phyloP scores from a whole-genome alignment of 2,797 vertebrate species.

The Hydrocynus forskahlii region DNA sequence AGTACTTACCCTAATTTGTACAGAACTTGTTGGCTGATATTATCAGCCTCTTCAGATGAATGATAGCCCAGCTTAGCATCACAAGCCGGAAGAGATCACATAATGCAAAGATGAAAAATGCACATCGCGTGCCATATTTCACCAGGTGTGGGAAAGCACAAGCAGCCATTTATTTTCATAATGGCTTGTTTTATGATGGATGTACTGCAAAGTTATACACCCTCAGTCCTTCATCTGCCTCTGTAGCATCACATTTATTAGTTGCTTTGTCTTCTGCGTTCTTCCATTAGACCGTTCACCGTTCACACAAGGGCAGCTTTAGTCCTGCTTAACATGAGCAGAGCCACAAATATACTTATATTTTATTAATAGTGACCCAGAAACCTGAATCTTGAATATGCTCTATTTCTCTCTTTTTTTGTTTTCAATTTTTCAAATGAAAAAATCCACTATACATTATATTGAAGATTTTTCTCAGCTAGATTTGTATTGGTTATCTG shows the following conservation, averaged over 20 bases:
- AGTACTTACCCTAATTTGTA: not conserved
- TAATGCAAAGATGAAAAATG: constrained; percentile 33
- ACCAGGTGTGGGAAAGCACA: constrained; percentile 13
- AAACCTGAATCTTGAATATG: not conserved
- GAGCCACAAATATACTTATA: not conserved
- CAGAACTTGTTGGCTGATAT: not conserved
- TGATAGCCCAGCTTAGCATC: constrained; percentile 1
- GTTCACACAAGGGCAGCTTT: constrained; percentile 18
- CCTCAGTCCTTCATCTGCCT: constrained; percentile 16
- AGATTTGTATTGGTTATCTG: no score
- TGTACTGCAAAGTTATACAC: constrained; percentile 10
- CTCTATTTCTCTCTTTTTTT: no score
- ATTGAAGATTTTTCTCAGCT: no score
- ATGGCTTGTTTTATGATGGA: constrained; percentile 45
- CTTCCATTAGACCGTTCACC: constrained; percentile 24
- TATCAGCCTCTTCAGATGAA: constrained; percentile 5
- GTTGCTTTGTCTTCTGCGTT: constrained; percentile 27
- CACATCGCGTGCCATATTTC: constrained; percentile 17
- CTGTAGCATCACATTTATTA: constrained; percentile 15
- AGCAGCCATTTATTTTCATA: constrained; percentile 38
- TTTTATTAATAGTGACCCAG: no score
- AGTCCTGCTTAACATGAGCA: not conserved
- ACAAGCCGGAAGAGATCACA: not conserved
- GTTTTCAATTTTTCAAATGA: no score
- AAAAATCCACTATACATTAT: no score